Evolutionary conservation across 2,113 vertebrate genomes (phyloP).

Genomic region (Apaloderma vittatum): DNA sequence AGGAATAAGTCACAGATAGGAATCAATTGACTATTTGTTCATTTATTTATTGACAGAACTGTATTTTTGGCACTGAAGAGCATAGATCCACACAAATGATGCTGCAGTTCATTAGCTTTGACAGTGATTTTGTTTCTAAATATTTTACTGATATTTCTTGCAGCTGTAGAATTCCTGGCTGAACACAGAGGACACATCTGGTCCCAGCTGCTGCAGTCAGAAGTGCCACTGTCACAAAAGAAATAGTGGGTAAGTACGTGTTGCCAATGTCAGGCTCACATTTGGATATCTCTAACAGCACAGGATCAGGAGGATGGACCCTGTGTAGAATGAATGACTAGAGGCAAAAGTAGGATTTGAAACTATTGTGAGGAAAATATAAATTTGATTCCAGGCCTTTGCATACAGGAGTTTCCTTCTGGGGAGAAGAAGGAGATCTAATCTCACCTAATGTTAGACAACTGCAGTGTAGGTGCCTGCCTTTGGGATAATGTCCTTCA

Average conservation of each 20-base stretch:
- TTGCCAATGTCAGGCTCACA: background rate
- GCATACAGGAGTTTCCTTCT: background rate
- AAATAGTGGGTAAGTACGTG: background rate
- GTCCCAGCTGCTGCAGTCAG: background rate
- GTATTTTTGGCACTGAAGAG: background rate
- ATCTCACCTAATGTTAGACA: background rate
- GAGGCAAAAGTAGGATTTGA: background rate
- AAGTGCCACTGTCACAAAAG: background rate
- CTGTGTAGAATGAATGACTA: background rate
- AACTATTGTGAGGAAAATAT: background rate
- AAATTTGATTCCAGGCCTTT: background rate
- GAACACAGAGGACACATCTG: background rate
- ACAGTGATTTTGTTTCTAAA: background rate
- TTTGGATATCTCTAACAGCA: background rate
- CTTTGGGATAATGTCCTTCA: background rate
- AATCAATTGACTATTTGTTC: background rate
- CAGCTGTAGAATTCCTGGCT: background rate
- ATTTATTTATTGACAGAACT: background rate
- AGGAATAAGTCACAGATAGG: background rate
- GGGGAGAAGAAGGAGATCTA: background rate
- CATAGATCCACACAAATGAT: background rate
- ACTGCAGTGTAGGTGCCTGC: background rate
- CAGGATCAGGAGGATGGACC: background rate
- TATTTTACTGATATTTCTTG: background rate
- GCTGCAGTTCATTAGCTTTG: background rate